These are phyloP conservation scores for Callipepla californica DNA, from an alignment of 2,113 vertebrate species.

Conservation along the genomic window DNA sequence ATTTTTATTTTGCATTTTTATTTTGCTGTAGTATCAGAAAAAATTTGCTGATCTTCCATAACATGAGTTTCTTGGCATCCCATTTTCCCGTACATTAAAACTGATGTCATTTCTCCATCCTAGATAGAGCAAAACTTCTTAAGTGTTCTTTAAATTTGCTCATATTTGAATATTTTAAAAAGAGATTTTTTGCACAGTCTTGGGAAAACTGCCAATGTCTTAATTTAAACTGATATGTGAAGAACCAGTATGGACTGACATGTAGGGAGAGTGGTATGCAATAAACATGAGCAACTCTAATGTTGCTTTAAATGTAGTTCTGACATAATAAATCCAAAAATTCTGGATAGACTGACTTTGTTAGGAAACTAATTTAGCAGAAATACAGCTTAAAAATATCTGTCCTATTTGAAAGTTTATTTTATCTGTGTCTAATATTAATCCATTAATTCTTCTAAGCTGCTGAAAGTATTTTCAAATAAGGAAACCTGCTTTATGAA, in stretches of 20 bases:
- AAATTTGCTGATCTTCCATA: neutral
- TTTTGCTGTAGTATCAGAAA: neutral
- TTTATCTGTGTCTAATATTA: neutral
- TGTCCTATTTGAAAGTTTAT: neutral
- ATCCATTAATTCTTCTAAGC: neutral
- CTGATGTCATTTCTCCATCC: accelerated
- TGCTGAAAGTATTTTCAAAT: neutral
- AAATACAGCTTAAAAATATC: neutral
- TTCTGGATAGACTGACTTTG: neutral
- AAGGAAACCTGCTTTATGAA: neutral
- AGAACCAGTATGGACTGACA: neutral
- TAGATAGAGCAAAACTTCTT: neutral
- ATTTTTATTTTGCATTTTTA: neutral
- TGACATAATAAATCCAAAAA: neutral
- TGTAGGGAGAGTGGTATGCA: accelerated
- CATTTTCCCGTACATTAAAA: neutral
- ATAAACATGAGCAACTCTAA: neutral
- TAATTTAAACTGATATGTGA: neutral
- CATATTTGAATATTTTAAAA: neutral
- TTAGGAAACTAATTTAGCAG: neutral
- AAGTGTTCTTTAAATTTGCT: neutral
- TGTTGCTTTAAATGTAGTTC: neutral
- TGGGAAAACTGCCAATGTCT: neutral
- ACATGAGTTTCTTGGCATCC: neutral
- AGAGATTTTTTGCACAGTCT: neutral